Evolutionary conservation across 2,888 invertebrate genomes (phyloP), one percentile per base, ranked within the genome.

Genomic region (Volucella bombylans): DNA sequence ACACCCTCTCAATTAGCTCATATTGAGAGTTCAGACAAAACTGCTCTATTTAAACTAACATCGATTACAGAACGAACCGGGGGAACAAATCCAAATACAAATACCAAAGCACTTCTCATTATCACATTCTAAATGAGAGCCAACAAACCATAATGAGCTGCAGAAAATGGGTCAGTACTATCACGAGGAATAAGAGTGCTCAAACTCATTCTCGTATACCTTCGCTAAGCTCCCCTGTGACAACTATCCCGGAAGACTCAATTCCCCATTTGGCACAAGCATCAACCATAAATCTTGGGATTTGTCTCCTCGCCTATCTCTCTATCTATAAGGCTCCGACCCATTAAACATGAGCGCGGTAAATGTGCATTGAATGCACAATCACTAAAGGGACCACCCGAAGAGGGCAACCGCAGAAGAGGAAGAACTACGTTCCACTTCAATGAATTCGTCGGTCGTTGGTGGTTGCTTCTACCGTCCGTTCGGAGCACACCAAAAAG

Each of bases 191-290:
- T 31, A 31, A 31, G 31, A 31, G 31, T 31, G 31, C 6, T 31
- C 31, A 31, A 1, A 31, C 6, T 6, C 31, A 62, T 47, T 50
- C 10, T 11, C 4, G 8, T 47, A 55, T 45, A 47, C 47, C 47
- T 50, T 50, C 14, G 47, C 62, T 31, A 59, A 50, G 38, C 39
- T 12, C 2, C 11, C 14, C 61, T 8, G 43, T 61, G 55, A 59
- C 79, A 83, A 64, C 59, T 64, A 69, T 74, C 79, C 82, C 79
- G 79, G 82, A 79, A 83, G 74, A 79, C 82, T 79, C 82, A 74
- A 74, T 79, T 74, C 69, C 74, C 79, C 73, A 83, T 79, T 79
- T 79, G 73, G 82, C 73, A 79, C 82, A 83, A 73, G 49, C 57
- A 64, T 50, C 31, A 49, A 47, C 52, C 15, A 78, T 69, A 71